phyloP scores from a whole-genome alignment of 1,140 invertebrate genomes.

The Parapsyche elsis region DNA sequence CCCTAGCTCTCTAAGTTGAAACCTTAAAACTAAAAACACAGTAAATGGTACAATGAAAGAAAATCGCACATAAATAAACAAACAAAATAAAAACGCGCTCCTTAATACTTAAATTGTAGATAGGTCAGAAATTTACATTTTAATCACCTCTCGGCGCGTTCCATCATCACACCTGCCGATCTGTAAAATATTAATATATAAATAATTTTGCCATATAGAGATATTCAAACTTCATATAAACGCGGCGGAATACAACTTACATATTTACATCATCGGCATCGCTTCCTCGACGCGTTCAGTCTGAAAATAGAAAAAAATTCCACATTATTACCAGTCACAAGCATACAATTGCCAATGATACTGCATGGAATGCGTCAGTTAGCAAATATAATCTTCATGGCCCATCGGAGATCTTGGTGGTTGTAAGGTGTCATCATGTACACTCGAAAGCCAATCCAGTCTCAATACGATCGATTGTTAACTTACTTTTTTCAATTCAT shows the following conservation, averaged over 20 bases:
- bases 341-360: neutral
- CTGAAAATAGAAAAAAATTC: neutral
- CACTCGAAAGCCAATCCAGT: neutral
- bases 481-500: neutral
- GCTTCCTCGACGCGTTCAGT: neutral
- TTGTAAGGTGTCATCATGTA: slow-evolving; percentile 21
- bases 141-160: no score
- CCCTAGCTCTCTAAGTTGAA: neutral
- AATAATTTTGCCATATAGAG: no score
- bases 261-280: neutral
- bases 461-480: neutral
- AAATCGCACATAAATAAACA: neutral
- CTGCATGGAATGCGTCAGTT: neutral
- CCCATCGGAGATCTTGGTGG: slow-evolving; percentile 47
- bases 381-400: slow-evolving; percentile 38
- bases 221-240: no score
- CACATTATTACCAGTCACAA: no score
- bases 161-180: no score
- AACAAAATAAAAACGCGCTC: neutral
- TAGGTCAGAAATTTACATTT: no score
- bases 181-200: no score
- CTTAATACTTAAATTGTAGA: neutral
- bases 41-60: neutral
- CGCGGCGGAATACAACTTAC: neutral
- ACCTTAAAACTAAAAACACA: neutral